These are phyloP conservation scores for Pangasius larnaudii DNA, from an alignment of 2,797 vertebrate species.

Conservation along the genomic window DNA sequence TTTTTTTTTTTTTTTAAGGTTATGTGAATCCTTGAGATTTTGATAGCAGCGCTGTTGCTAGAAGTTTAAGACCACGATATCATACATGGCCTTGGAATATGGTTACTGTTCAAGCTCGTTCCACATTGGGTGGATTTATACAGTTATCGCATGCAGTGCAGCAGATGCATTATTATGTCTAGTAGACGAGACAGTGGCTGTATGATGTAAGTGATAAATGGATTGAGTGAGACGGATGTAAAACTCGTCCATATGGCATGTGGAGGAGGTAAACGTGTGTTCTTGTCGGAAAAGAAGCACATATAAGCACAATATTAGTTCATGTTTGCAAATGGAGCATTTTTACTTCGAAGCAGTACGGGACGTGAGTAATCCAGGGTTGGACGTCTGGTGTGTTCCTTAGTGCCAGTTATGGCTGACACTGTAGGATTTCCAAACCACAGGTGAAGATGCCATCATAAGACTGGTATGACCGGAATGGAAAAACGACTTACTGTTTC, in stretches of 20 bases:
- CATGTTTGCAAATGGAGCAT: background rate
- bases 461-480: background rate
- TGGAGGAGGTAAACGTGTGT: background rate
- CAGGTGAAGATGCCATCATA: background rate
- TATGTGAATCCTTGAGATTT: background rate
- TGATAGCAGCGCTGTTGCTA: background rate
- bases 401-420: slow-evolving; percentile 6
- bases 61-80: background rate
- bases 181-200: background rate
- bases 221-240: background rate
- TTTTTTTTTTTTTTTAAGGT: background rate
- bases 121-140: background rate
- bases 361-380: slow-evolving; percentile 18
- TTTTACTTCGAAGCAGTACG: background rate
- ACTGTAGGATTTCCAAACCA: background rate
- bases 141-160: background rate
- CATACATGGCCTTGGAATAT: background rate
- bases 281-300: background rate
- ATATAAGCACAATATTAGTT: background rate
- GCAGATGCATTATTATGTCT: slow-evolving; percentile 10
- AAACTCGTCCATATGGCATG: background rate
- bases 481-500: background rate
- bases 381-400: background rate
- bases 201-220: background rate
- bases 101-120: background rate